phyloP scores from a whole-genome alignment of 2,888 invertebrate species.

The Trichogramma evanescens region DNA sequence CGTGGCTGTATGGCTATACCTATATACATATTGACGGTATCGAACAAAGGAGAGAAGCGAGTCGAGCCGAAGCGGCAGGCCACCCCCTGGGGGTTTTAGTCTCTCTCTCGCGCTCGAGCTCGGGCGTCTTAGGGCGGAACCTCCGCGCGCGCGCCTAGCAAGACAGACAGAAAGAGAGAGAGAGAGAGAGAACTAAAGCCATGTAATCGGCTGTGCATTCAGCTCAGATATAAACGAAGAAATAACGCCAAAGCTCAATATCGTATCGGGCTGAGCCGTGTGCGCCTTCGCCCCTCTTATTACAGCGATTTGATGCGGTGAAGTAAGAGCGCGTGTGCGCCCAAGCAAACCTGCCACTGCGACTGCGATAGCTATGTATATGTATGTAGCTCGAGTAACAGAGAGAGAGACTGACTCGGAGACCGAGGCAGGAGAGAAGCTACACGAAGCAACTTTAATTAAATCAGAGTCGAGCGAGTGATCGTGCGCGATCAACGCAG shows the following conservation, averaged over 20 bases:
- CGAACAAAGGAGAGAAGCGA: neutral
- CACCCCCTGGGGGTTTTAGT: conserved; percentile 1
- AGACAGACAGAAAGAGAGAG: too few species aligned
- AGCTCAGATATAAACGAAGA: neutral
- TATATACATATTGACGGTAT: conserved; percentile 5
- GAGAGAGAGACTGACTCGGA: too few species aligned
- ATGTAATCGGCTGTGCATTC: conserved; percentile 16
- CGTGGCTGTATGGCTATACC: neutral
- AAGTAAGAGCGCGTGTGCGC: neutral
- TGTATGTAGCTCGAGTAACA: too few species aligned
- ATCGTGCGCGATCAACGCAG: neutral
- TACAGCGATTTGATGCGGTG: too few species aligned
- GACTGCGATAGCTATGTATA: too few species aligned
- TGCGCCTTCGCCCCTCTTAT: neutral
- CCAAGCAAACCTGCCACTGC: neutral
- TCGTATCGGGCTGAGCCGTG: conserved; percentile 28
- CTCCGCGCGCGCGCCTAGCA: too few species aligned
- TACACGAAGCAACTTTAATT: conserved; percentile 28
- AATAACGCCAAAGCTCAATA: conserved; percentile 30
- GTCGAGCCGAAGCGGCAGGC: too few species aligned
- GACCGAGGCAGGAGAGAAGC: too few species aligned
- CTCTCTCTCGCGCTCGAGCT: too few species aligned
- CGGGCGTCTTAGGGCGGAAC: too few species aligned
- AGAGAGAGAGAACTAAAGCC: conserved; percentile 8
- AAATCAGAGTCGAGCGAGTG: conserved; percentile 27